Evolutionary conservation across 2,797 vertebrate species (phyloP).

Genomic region (Synanceia verrucosa): DNA sequence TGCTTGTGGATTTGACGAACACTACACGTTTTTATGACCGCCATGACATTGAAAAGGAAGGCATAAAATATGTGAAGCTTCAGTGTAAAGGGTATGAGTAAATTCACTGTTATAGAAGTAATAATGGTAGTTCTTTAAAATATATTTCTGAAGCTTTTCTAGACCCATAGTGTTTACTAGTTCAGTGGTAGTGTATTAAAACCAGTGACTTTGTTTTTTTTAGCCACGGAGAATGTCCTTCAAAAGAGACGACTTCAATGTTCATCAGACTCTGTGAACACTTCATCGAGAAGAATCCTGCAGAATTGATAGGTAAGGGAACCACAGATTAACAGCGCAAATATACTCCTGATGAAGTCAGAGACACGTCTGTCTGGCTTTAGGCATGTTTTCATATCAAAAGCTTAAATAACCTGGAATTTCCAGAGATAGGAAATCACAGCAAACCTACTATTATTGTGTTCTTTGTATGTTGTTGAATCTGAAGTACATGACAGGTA

Average conservation of each 20-base stretch:
- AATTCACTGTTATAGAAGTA: neutral
- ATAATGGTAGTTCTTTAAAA: too few relatives aligned
- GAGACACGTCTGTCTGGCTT: neutral
- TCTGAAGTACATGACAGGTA: neutral
- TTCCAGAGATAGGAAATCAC: neutral
- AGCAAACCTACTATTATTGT: neutral
- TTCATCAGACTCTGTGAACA: constrained; percentile 93
- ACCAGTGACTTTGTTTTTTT: constrained; percentile 10
- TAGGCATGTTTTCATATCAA: neutral
- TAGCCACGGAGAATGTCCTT: constrained; percentile 95
- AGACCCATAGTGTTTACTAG: neutral
- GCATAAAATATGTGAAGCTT: constrained; percentile 94
- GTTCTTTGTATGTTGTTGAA: neutral
- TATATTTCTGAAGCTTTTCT: neutral
- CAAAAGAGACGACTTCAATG: constrained; percentile 87
- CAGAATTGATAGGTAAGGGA: constrained; percentile 92
- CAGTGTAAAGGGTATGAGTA: constrained; percentile 94
- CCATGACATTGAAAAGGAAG: constrained; percentile 95
- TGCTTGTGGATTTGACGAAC: constrained; percentile 96
- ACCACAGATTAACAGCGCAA: neutral
- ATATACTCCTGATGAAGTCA: neutral
- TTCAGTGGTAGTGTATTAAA: neutral
- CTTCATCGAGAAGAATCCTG: constrained; percentile 92
- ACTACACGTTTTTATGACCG: constrained; percentile 96
- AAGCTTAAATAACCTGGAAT: neutral